Percentiles rank a stretch among this genome's conserved stretches.
Conservation (phyloP, 2,888 invertebrate species). For the Lydus trimaculatus region DNA sequence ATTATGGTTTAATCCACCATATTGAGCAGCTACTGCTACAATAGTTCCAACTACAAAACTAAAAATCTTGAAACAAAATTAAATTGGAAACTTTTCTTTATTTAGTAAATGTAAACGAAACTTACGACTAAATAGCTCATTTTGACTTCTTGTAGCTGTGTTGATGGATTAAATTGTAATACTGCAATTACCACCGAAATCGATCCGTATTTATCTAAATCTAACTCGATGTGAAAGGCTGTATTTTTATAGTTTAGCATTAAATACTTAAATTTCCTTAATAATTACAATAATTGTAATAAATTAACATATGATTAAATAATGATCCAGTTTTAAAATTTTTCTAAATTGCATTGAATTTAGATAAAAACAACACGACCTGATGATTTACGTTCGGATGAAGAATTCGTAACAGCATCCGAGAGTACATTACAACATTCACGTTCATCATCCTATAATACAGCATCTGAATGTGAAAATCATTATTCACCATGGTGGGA, state of each 20-base stretch:
- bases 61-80: constrained; percentile 37
- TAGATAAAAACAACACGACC: constrained; percentile 41
- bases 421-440: constrained; percentile 74
- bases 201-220: not conserved
- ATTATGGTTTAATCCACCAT: constrained; percentile 32
- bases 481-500: constrained; percentile 66
- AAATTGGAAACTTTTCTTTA: not conserved
- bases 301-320: not conserved
- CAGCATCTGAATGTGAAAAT: constrained; percentile 71
- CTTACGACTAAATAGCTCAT: constrained; percentile 50
- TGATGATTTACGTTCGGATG: constrained; percentile 66
- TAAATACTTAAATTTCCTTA: not conserved
- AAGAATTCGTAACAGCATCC: constrained; percentile 73
- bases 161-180: constrained; percentile 31
- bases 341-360: not conserved
- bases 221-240: not conserved
- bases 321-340: not conserved
- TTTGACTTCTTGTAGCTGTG: constrained; percentile 33
- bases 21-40: constrained; percentile 38
- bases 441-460: constrained; percentile 73
- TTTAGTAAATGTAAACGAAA: constrained; percentile 18
- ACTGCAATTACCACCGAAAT: not conserved
- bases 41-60: constrained; percentile 42
- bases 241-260: not conserved
- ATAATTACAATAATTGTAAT: not conserved